Evolutionary conservation across 2,113 vertebrate species (phyloP), one percentile per base, ranked within the genome.

Genomic region (Dissostichus mawsoni): DNA sequence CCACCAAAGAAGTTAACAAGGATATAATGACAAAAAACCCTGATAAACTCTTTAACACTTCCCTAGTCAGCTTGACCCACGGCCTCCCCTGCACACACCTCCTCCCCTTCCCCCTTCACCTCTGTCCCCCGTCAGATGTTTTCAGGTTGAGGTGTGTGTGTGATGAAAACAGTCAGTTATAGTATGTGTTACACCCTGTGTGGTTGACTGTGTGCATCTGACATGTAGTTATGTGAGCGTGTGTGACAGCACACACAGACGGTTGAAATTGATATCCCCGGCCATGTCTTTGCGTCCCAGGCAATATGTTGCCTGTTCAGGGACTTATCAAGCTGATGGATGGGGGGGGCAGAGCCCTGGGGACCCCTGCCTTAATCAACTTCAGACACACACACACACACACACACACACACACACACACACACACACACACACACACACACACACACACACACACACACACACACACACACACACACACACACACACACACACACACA

Each of bases 281-380:
- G 94, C 94, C 91, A 87, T 96, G 95, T 91, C 94, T 93, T 71
- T 82, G 69, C 17, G 94, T 96, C 96, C 96, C 95, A 96, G 95
- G 95, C 97, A 98, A 96, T 97, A 96, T 96, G 96, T 96, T 97
- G 95, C 94, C 96, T 96, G 80, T 97, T 97, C 96, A 95, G 94
- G 94, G 95, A 94, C 94, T 96, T 96, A 97, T 97, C 96, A 97
- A 94, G 93, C 94, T 97, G 96, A 98, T 97, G 94, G 96, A 98
- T 97, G 96, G 92, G 87, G 93, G 93, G 94, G 89, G 91, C 93
- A 93, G 93, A 94, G 92, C 95, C 94, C 92, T 94, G 94, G 95
- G 94, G 94, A 93, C 90, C 95, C 93, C 92, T 94, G 93, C 94
- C 94, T 96, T 96, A 96, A 97, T 97, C 96, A 97, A 95, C 95